These are phyloP conservation scores for Brachionus paranguensis DNA, from an alignment of 1,140 invertebrate species.

Conservation along the genomic window DNA sequence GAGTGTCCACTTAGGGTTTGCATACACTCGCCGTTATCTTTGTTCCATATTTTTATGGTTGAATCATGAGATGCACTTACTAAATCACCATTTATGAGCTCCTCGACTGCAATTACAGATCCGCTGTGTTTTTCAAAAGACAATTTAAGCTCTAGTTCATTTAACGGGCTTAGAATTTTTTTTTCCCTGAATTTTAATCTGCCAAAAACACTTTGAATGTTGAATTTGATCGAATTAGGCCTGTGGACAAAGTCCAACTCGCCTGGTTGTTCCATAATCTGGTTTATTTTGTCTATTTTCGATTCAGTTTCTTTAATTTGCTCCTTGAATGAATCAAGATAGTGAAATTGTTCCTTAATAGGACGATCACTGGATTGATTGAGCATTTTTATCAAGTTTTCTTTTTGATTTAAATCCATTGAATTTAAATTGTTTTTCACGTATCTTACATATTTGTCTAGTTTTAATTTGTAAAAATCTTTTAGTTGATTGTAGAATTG, in stretches of 20 bases:
- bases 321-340: background rate
- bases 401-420: background rate
- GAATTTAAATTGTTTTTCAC: background rate
- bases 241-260: background rate
- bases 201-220: background rate
- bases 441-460: background rate
- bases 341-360: background rate
- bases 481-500: background rate
- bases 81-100: background rate
- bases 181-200: background rate
- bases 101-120: background rate
- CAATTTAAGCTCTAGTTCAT: background rate
- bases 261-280: background rate
- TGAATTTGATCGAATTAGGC: background rate
- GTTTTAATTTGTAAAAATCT: background rate
- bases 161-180: background rate
- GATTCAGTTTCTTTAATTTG: background rate
- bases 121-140: background rate
- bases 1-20: background rate
- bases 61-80: background rate
- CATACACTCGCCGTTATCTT: background rate
- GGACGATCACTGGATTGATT: background rate
- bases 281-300: background rate
- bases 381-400: background rate
- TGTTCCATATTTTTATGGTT: background rate